Evolutionary conservation across 2,888 invertebrate genomes (phyloP).

Genomic region (Agonopterix heracliana): DNA sequence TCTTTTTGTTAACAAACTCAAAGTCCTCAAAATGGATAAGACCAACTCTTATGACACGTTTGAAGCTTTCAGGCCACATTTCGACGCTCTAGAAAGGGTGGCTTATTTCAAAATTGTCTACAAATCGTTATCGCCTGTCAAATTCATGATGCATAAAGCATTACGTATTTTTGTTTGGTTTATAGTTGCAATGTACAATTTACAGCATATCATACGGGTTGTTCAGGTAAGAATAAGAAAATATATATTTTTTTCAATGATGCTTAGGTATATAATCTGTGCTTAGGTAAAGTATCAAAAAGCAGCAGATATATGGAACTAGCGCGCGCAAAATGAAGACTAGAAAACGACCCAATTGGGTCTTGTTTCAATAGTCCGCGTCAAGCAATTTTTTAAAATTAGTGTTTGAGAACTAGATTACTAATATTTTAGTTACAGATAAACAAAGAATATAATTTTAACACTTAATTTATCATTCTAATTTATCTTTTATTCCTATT

Average conservation of each 20-base stretch:
- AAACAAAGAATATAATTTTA: no score
- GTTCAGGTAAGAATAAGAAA: slow-evolving; percentile 36
- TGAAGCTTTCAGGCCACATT: slow-evolving; percentile 44
- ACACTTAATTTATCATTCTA: no score
- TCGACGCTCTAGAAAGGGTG: slow-evolving; percentile 43
- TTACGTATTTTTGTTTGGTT: slow-evolving; percentile 35
- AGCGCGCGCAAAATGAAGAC: no score
- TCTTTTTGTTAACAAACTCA: neutral
- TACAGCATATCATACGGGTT: slow-evolving; percentile 49
- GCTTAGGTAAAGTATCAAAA: no score
- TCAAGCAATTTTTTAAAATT: no score
- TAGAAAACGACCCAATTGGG: no score
- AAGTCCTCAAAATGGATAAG: neutral
- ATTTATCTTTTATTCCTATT: neutral
- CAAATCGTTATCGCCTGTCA: slow-evolving; percentile 23
- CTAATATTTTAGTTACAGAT: no score
- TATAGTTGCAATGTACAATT: slow-evolving; percentile 42
- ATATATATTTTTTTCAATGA: neutral
- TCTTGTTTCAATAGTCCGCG: neutral
- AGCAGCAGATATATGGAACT: neutral
- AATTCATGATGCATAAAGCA: slow-evolving; percentile 27
- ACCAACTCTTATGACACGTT: slow-evolving; percentile 21
- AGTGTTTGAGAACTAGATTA: no score
- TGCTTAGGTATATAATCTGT: no score
- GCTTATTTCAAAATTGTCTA: slow-evolving; percentile 50